phyloP scores from a whole-genome alignment of 92 coral and sea anemone species.

The Porites lobata region DNA sequence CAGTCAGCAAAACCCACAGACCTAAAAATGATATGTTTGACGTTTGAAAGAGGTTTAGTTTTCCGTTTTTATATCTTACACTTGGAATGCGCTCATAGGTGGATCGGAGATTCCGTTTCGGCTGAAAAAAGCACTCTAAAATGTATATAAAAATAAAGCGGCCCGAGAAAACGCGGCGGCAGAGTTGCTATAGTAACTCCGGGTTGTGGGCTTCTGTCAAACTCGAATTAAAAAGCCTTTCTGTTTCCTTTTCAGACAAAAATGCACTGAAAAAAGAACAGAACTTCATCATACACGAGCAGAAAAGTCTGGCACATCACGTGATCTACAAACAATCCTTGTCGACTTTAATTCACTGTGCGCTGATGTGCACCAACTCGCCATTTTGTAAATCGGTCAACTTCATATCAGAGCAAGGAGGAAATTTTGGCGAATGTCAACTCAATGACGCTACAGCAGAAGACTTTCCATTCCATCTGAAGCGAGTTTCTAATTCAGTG shows the following conservation, averaged over 20 bases:
- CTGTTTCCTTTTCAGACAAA: not conserved
- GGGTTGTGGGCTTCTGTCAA: no score
- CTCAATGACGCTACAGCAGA: conserved; percentile 37
- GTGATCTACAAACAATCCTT: conserved; percentile 1
- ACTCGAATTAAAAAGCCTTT: not conserved
- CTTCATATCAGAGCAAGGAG: not conserved
- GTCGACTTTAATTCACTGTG: conserved; percentile 14
- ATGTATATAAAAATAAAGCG: no score
- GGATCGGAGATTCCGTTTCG: no score
- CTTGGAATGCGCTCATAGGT: no score
- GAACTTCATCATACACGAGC: conserved; percentile 13
- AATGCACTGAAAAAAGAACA: conserved; percentile 6
- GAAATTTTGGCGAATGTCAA: conserved; percentile 22
- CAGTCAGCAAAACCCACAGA: no score
- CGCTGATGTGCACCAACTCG: conserved; percentile 12
- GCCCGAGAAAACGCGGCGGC: no score
- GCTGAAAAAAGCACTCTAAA: no score
- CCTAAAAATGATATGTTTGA: no score
- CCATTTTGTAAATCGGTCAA: conserved; percentile 30
- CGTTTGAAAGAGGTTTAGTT: no score
- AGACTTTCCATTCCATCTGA: conserved; percentile 33
- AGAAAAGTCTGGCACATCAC: conserved; percentile 18
- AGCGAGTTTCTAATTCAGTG: not conserved
- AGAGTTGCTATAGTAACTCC: no score
- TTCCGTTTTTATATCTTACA: no score